A percentile compares a stretch with the other conserved stretches of the same genome.
Conservation (phyloP, 1,140 invertebrate species). For the Theocolax elegans region DNA sequence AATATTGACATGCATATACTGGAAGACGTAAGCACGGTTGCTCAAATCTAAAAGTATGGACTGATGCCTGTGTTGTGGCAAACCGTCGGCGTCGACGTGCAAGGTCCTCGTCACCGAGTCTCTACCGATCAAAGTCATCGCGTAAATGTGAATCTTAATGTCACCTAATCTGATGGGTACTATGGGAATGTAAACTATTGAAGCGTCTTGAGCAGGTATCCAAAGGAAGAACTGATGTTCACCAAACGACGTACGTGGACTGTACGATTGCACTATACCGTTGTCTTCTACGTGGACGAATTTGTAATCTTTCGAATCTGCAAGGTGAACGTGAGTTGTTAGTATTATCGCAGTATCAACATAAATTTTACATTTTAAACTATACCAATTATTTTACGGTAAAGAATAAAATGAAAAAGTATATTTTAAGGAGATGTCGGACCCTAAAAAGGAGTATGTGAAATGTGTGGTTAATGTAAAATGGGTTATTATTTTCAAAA, state of each 20-base stretch:
- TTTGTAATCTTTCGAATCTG: slow-evolving; percentile 88
- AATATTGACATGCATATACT: slow-evolving; percentile 95
- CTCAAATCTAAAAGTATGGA: slow-evolving; percentile 92
- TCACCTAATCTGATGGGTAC: slow-evolving; percentile 85
- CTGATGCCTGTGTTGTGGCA: slow-evolving; percentile 91
- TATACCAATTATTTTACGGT: too few species aligned
- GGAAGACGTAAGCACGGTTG: slow-evolving; percentile 90
- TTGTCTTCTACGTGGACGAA: slow-evolving; percentile 94
- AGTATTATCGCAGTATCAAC: too few species aligned
- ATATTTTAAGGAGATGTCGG: too few species aligned
- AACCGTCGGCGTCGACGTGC: slow-evolving; percentile 89
- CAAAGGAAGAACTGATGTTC: slow-evolving; percentile 95
- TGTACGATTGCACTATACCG: slow-evolving; percentile 86
- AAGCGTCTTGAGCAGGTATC: slow-evolving; percentile 81
- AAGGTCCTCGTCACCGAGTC: slow-evolving; percentile 80
- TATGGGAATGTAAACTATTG: slow-evolving; percentile 89
- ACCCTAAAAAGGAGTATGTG: too few species aligned
- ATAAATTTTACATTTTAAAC: too few species aligned
- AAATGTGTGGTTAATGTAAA: too few species aligned
- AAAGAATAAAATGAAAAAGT: too few species aligned
- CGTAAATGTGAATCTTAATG: slow-evolving; percentile 84
- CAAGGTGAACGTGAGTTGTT: too few species aligned
- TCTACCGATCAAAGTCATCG: slow-evolving; percentile 85
- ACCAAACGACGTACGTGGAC: slow-evolving; percentile 87
- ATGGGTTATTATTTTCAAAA: too few species aligned